These are phyloP conservation scores for Ryuthela nishihirai DNA, from an alignment of 2,888 invertebrate genomes.

Conservation along the genomic window DNA sequence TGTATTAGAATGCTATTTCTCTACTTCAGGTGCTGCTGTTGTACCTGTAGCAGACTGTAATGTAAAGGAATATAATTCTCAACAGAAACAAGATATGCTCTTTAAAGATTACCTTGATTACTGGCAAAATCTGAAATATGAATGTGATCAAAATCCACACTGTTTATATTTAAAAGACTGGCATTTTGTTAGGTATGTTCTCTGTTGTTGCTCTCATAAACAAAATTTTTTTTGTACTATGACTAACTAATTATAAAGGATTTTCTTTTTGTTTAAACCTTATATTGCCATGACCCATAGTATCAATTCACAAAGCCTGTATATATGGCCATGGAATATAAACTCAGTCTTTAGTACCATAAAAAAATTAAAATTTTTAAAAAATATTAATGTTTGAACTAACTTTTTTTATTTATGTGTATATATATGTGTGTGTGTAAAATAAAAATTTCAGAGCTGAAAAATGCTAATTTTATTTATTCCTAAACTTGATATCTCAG, in stretches of 20 bases:
- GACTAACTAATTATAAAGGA: too few species aligned
- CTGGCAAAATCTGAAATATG: conserved; percentile 58
- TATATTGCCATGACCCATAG: too few species aligned
- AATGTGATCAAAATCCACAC: conserved; percentile 50
- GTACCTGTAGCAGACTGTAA: conserved; percentile 81
- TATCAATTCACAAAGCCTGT: too few species aligned
- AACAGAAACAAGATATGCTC: conserved; percentile 64
- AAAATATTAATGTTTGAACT: too few species aligned
- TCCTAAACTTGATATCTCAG: too few species aligned
- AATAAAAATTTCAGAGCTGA: too few species aligned
- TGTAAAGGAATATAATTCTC: conserved; percentile 67
- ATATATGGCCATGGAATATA: too few species aligned
- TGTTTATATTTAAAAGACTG: conserved; percentile 85
- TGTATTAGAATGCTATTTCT: conserved; percentile 1
- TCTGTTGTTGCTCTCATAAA: background rate
- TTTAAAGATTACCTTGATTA: conserved; percentile 69
- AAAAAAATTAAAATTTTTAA: too few species aligned
- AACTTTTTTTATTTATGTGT: too few species aligned
- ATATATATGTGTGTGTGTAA: background rate
- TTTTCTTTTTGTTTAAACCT: background rate
- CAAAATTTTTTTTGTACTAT: background rate
- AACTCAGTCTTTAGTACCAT: too few species aligned
- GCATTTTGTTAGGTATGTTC: conserved; percentile 63
- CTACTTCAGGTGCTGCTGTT: conserved; percentile 55
- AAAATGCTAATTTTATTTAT: background rate